phyloP scores from a whole-genome alignment of 2,888 invertebrate genomes.

The Eumerus sabulonum region DNA sequence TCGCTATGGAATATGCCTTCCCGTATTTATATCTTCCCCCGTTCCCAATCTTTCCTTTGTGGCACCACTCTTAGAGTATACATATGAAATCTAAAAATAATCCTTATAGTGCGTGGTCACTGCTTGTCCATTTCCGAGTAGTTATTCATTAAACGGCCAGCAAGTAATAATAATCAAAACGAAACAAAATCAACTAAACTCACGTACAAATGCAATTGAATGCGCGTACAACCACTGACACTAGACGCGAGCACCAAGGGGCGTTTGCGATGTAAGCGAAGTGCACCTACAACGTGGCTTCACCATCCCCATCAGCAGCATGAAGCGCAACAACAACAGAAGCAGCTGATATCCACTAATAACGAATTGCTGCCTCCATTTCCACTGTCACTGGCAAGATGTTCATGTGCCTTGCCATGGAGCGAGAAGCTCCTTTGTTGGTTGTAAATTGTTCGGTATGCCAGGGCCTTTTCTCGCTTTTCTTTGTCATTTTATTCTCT shows the following conservation, averaged over 20 bases:
- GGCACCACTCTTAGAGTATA: no score
- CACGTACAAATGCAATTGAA: slow-evolving; percentile 22
- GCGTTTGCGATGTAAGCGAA: no score
- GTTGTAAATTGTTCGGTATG: slow-evolving; percentile 64
- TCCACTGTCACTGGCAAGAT: neutral
- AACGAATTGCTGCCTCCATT: neutral
- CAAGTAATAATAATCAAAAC: slow-evolving; percentile 37
- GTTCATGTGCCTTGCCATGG: slow-evolving; percentile 14
- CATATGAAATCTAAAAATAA: slow-evolving; percentile 19
- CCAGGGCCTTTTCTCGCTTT: slow-evolving; percentile 55
- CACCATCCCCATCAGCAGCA: slow-evolving; percentile 46
- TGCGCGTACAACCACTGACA: slow-evolving; percentile 26
- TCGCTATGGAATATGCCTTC: neutral
- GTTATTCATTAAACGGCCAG: slow-evolving; percentile 55
- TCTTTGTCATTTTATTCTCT: slow-evolving; percentile 53
- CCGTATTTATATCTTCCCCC: no score
- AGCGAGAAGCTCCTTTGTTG: slow-evolving; percentile 19
- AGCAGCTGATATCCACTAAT: neutral
- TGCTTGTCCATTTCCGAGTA: slow-evolving; percentile 50
- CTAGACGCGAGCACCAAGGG: slow-evolving; percentile 9
- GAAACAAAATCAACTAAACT: slow-evolving; percentile 13
- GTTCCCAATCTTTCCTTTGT: no score
- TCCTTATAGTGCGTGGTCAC: slow-evolving; percentile 10
- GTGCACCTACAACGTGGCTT: slow-evolving; percentile 13
- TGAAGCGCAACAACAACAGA: slow-evolving; percentile 48